Evolutionary conservation across 2,113 vertebrate genomes (phyloP), one percentile per base, ranked within the genome.

Genomic region (Genyomyrus donnyi): DNA sequence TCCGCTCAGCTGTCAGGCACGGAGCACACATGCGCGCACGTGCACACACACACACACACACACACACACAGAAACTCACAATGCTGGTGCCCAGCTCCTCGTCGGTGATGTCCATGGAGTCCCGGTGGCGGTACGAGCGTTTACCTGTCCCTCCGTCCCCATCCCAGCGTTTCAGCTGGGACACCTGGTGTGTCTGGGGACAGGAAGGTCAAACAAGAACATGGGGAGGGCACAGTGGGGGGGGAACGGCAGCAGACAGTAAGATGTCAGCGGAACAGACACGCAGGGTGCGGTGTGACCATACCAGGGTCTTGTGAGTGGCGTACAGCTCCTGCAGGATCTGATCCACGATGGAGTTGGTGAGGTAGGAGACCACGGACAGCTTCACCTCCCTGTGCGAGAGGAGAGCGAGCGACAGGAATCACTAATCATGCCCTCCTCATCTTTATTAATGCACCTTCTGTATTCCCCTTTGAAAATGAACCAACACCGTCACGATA

Each of bases 31-130:
- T 31, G 39, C 19, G 7, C 80, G 3, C 1, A 86, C n/a, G 50
- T 27, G 15, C 66, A 9, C 66, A 13, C 27, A 1, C 53, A 88
- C 27, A 52, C 52, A 91, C 19, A 39, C 66, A 39, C 70, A 3
- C 66, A 35, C 66, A 90, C 31, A 89, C 50, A 77, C 88, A 88
- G 45, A 89, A 42, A 94, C 95, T 95, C 91, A 96, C 95, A 66
- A 96, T 95, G 94, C 94, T 95, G 92, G 93, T 94, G 91, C 94
- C 83, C 88, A 96, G 92, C 93, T 95, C 95, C 88, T 96, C 95
- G 3, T 96, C 95, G 8, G 95, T 95, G 92, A 96, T 94, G 88
- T 96, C 95, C 93, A 95, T 92, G 83, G 95, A 96, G 93, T 95
- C 94, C 91, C 94, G 91, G 91, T 95, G 94, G 90, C 94, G 92